Evolutionary conservation across 2,113 vertebrate genomes (phyloP).

Genomic region (Raja brachyura): DNA sequence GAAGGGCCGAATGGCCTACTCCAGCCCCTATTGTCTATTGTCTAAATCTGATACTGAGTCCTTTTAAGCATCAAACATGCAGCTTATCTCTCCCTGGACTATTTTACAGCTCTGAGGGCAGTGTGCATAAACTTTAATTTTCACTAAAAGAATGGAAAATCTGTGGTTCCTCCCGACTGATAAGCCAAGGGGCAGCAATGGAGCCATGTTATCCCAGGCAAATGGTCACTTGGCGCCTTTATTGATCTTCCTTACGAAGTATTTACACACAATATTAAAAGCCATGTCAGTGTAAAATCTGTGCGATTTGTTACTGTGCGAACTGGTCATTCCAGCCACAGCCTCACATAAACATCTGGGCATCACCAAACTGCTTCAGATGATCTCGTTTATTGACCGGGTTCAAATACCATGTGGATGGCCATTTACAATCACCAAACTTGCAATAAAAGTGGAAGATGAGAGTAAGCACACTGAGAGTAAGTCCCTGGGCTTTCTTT

Average conservation of each 20-base stretch:
- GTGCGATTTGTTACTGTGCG: background rate
- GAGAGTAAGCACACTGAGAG: no score
- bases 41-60: no score
- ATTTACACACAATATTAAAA: background rate
- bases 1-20: no score
- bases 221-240: background rate
- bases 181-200: background rate
- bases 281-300: background rate
- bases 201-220: background rate
- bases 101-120: background rate
- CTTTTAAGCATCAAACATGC: background rate
- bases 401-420: conserved; percentile 8
- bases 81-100: background rate
- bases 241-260: background rate
- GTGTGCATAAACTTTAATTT: background rate
- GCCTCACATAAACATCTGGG: background rate
- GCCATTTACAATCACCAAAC: background rate
- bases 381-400: background rate
- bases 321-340: conserved; percentile 12
- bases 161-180: background rate
- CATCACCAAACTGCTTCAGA: conserved; percentile 17
- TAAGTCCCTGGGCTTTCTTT: background rate
- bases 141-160: background rate
- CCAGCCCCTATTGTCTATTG: no score
- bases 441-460: conserved; percentile 6